Evolutionary conservation across 2,888 invertebrate species (phyloP).

Genomic region (Vandiemenella viatica): DNA sequence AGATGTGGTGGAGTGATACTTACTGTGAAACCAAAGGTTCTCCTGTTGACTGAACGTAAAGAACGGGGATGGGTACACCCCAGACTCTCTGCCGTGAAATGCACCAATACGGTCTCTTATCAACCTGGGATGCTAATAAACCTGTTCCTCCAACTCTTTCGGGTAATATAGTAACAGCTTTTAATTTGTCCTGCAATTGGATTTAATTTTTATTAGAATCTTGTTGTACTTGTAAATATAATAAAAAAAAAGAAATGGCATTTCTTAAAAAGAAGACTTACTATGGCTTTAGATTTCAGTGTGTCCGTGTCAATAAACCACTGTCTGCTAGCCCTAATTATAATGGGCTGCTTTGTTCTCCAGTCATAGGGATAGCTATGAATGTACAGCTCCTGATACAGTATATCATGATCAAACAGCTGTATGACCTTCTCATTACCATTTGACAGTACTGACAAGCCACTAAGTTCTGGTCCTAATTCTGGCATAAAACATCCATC

Average conservation of each 20-base stretch:
- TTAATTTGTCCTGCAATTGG: constrained; percentile 48
- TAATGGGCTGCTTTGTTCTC: constrained; percentile 88
- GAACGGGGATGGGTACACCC: constrained; percentile 96
- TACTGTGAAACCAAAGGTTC: constrained; percentile 31
- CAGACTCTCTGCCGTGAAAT: constrained; percentile 92
- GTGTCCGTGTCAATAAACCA: constrained; percentile 89
- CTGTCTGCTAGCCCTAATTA: constrained; percentile 80
- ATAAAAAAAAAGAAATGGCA: no score
- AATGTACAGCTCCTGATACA: constrained; percentile 43
- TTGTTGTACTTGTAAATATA: no score
- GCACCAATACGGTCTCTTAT: constrained; percentile 88
- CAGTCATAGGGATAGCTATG: constrained; percentile 98
- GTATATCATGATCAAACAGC: constrained; percentile 37
- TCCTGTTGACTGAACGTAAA: constrained; percentile 44
- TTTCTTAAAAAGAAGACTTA: constrained; percentile 29
- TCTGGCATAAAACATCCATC: constrained; percentile 52
- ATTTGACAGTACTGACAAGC: constrained; percentile 51
- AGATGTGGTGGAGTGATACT: background rate
- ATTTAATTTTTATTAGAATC: no score
- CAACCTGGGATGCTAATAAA: constrained; percentile 49
- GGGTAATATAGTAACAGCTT: constrained; percentile 56
- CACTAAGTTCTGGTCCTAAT: constrained; percentile 42
- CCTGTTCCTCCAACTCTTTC: constrained; percentile 40
- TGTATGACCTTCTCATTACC: constrained; percentile 54
- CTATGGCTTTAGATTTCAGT: constrained; percentile 56